phyloP scores from a whole-genome alignment of 2,113 vertebrate genomes.

The human (Homo sapiens) region GRCh38 chr11:112837001-112837500 shows the following conservation, averaged over 20 bases:
- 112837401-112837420: neutral
- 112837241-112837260: neutral
- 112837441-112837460: neutral
- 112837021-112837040: neutral
- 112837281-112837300: neutral
- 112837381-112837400: neutral
- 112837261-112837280: neutral
- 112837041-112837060: too few species aligned
- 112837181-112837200: neutral
- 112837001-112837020: neutral
- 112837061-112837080: neutral
- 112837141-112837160: neutral
- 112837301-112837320: neutral
- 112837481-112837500: neutral
- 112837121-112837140: neutral
- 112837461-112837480: neutral
- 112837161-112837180: rapidly evolving
- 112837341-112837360: neutral
- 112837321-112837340: neutral
- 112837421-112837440: neutral
- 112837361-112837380: neutral
- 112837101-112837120: neutral
- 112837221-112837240: neutral
- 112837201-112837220: neutral
- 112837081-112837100: neutral